Conservation (phyloP, 1,140 invertebrate genomes). For the Globodera ellingtonae region DNA sequence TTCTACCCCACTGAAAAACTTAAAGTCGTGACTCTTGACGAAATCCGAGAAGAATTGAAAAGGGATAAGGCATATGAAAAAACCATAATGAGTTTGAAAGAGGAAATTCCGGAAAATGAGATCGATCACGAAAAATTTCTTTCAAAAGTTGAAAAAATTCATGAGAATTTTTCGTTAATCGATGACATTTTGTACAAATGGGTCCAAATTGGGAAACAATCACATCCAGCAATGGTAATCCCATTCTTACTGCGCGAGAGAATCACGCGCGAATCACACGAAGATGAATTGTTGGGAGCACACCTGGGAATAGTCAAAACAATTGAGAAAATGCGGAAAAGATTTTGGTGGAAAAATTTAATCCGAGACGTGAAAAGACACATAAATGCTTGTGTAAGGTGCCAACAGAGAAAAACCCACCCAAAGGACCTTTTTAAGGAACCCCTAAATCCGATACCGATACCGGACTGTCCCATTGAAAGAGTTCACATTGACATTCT, state of each 20-base stretch:
- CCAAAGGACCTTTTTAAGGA: not conserved
- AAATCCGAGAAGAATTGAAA: too few species aligned
- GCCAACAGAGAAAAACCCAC: conserved; percentile 18
- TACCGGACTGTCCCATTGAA: not conserved
- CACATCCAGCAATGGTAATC: not conserved
- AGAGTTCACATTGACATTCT: conserved; percentile 18
- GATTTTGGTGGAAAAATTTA: conserved; percentile 13
- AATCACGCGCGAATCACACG: not conserved
- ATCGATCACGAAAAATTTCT: conserved; percentile 11
- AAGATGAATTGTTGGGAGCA: conserved; percentile 12
- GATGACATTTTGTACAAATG: conserved; percentile 33
- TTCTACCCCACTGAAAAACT: too few species aligned
- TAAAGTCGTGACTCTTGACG: too few species aligned
- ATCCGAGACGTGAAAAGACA: not conserved
- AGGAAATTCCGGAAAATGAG: conserved; percentile 1
- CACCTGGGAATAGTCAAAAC: conserved; percentile 20
- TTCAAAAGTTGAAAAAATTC: not conserved
- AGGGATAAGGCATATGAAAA: too few species aligned
- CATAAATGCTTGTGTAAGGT: not conserved
- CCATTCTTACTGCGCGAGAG: not conserved
- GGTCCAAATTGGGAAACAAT: not conserved
- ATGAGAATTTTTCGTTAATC: conserved; percentile 20
- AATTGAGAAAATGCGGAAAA: conserved; percentile 4
- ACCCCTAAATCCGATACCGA: not conserved
- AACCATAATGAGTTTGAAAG: not conserved